Evolutionary conservation across 2,113 vertebrate species (phyloP).

Genomic region (Orthochromis indermauri): DNA sequence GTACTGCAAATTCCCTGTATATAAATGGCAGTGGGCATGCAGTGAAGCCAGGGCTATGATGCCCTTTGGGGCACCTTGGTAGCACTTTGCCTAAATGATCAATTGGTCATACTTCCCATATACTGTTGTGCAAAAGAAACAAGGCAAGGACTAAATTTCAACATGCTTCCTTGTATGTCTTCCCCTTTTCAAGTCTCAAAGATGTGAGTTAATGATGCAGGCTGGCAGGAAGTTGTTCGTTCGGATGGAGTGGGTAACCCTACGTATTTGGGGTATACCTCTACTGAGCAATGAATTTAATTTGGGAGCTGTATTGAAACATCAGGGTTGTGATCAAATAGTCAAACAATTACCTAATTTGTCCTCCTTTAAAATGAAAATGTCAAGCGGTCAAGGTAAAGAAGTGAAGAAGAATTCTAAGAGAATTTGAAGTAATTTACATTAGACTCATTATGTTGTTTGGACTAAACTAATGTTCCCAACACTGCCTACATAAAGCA

Average conservation of each 20-base stretch:
- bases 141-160: background rate
- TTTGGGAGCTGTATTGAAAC: background rate
- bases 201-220: background rate
- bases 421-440: background rate
- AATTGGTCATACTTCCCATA: background rate
- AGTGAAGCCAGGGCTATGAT: background rate
- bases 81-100: background rate
- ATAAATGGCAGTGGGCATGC: background rate
- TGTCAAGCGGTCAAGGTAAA: background rate
- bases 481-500: background rate
- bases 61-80: background rate
- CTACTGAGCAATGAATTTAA: background rate
- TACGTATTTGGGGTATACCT: fast-evolving
- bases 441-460: background rate
- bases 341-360: background rate
- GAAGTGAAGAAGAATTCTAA: background rate
- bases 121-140: background rate
- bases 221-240: background rate
- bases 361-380: background rate
- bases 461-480: background rate
- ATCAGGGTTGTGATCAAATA: background rate
- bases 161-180: background rate
- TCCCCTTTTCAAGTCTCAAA: background rate
- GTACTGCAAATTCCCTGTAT: background rate
- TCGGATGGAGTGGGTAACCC: background rate